Percentiles rank a stretch among this genome's conserved stretches.
These are phyloP conservation scores for Arnoldichthys spilopterus DNA, from an alignment of 2,797 vertebrate species.

Conservation along the genomic window DNA sequence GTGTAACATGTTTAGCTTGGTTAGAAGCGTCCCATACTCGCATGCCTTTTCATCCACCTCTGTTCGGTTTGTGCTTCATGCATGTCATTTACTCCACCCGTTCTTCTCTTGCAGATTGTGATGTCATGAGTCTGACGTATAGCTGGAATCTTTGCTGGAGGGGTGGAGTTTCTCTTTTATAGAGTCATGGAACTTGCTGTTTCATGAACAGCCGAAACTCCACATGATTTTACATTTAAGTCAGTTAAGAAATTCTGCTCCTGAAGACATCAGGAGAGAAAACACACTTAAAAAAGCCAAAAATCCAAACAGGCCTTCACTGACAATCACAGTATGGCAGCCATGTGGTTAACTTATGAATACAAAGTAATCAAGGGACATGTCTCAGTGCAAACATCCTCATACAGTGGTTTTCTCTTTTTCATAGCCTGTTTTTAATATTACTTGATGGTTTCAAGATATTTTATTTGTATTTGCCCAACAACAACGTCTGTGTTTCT, in stretches of 20 bases:
- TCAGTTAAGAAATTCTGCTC: conserved; percentile 58
- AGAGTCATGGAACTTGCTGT: conserved; percentile 70
- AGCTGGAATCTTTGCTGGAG: conserved; percentile 91
- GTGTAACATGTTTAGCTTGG: background rate
- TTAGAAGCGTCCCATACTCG: conserved; percentile 38
- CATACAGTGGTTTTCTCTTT: conserved; percentile 17
- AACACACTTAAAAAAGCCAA: conserved; percentile 56
- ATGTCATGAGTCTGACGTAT: conserved; percentile 92
- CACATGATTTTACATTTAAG: conserved; percentile 69
- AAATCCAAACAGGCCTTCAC: conserved; percentile 61
- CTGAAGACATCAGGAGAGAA: conserved; percentile 44
- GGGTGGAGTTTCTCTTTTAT: conserved; percentile 82
- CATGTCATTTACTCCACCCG: conserved; percentile 85
- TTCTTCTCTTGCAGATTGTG: conserved; percentile 96
- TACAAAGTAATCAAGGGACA: conserved; percentile 61
- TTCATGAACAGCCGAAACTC: conserved; percentile 69
- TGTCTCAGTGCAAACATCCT: conserved; percentile 50
- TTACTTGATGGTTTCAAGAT: conserved; percentile 29
- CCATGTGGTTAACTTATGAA: conserved; percentile 67
- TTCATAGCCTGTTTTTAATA: conserved; percentile 43
- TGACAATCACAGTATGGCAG: conserved; percentile 70
- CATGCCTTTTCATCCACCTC: conserved; percentile 47
- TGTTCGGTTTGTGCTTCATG: conserved; percentile 74
- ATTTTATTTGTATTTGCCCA: conserved; percentile 51
- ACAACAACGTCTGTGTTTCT: conserved; percentile 29